Evolutionary conservation across 2,888 invertebrate species (phyloP).

Genomic region (Xanthia icteritia): DNA sequence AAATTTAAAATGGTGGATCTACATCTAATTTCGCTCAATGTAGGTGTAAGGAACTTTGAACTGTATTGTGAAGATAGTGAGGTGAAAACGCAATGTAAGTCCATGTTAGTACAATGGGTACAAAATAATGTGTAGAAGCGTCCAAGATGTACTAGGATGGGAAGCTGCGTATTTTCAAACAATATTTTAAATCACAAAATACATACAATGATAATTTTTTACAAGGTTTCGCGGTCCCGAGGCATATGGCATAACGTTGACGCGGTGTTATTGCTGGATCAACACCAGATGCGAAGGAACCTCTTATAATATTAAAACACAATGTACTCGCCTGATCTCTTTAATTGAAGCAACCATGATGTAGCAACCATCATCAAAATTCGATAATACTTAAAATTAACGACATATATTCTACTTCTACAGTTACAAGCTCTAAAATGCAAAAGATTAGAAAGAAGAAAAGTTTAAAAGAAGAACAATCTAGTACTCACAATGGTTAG

Average conservation of each 20-base stretch:
- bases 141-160: constrained; percentile 36
- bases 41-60: constrained; percentile 26
- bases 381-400: background rate
- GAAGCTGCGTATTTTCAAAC: constrained; percentile 24
- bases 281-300: background rate
- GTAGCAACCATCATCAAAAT: background rate
- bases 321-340: constrained; percentile 3
- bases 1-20: constrained; percentile 19
- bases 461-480: constrained; percentile 39
- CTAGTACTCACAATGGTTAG: constrained; percentile 83
- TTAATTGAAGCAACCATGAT: background rate
- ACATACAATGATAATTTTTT: background rate
- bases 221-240: background rate
- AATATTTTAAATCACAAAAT: constrained; percentile 6
- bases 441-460: constrained; percentile 56
- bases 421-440: constrained; percentile 58
- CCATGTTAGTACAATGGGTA: constrained; percentile 41
- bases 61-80: constrained; percentile 35
- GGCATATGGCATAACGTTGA: background rate
- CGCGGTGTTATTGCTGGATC: background rate
- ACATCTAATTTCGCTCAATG: constrained; percentile 37
- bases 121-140: constrained; percentile 35
- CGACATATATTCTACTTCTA: constrained; percentile 44
- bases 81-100: constrained; percentile 35
- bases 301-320: background rate